A percentile compares a stretch with the other conserved stretches of the same genome.
These are phyloP conservation scores for Botia almorhae DNA, from an alignment of 2,797 vertebrate species.

Conservation along the genomic window DNA sequence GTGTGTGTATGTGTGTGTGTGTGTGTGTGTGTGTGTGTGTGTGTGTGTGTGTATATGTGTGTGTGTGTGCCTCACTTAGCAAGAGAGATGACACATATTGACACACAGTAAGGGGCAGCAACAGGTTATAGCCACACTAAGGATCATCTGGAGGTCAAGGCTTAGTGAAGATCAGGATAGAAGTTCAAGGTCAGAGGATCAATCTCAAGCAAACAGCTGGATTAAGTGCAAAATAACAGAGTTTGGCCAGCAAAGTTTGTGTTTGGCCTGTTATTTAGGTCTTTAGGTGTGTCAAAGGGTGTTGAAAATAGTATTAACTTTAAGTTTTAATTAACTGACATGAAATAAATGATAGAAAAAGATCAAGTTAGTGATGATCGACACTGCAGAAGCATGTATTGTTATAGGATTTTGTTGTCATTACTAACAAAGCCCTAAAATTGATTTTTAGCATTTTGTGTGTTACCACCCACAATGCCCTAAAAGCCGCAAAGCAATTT, in stretches of 20 bases:
- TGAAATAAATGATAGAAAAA: background rate
- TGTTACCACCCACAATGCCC: background rate
- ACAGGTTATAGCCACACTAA: slow-evolving; percentile 31
- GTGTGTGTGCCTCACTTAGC: background rate
- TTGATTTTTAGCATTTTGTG: background rate
- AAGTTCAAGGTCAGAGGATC: slow-evolving; percentile 14
- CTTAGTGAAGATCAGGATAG: slow-evolving; percentile 14
- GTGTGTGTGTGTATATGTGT: no score
- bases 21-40: no score
- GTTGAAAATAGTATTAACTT: background rate
- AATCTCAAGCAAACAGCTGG: background rate
- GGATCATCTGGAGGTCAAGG: slow-evolving; percentile 8
- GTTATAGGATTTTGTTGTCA: background rate
- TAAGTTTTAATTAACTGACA: background rate
- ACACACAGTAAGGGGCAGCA: slow-evolving; percentile 55
- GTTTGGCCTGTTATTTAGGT: background rate
- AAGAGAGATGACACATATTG: slow-evolving; percentile 13
- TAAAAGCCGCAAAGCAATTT: background rate
- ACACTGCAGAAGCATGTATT: background rate
- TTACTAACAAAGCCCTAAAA: background rate
- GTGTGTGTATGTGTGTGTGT: no score
- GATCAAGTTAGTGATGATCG: background rate
- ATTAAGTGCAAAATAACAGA: background rate
- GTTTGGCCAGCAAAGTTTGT: background rate
- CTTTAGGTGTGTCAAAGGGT: background rate